Evolutionary conservation across 1,140 invertebrate species (phyloP).

Genomic region (Drosophila miranda): DNA sequence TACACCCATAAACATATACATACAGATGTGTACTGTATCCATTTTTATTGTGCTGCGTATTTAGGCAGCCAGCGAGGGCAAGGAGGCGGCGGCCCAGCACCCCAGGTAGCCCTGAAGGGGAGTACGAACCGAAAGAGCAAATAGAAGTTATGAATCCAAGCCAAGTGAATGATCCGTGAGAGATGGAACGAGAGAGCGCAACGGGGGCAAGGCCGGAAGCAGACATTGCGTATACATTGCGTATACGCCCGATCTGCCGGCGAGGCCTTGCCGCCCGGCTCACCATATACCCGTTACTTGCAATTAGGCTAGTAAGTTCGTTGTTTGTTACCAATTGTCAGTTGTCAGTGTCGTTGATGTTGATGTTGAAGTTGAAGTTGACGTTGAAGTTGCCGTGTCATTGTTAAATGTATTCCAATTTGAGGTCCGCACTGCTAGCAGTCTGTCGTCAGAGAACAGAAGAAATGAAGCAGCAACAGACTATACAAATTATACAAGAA

Average conservation of each 20-base stretch:
- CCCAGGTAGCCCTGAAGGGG: conserved; percentile 34
- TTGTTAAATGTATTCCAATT: conserved; percentile 53
- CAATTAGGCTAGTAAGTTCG: conserved; percentile 56
- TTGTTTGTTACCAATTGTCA: conserved; percentile 61
- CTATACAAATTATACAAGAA: conserved; percentile 47
- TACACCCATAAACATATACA: too few species aligned
- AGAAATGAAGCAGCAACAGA: conserved; percentile 31
- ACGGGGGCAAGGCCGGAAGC: conserved; percentile 3
- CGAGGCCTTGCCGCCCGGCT: conserved; percentile 4
- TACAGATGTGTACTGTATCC: conserved; percentile 18
- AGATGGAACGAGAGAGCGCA: conserved; percentile 1
- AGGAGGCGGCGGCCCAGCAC: conserved; percentile 22
- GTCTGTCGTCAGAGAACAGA: conserved; percentile 15
- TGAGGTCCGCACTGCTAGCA: conserved; percentile 34
- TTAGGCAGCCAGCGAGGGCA: conserved; percentile 12
- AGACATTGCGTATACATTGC: too few species aligned
- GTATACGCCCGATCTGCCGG: conserved; percentile 38
- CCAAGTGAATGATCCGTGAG: conserved; percentile 15
- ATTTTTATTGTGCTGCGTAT: conserved; percentile 44
- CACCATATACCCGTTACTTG: conserved; percentile 21
- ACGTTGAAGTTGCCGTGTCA: conserved; percentile 42
- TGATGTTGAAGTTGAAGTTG: conserved; percentile 45
- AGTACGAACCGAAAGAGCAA: conserved; percentile 13
- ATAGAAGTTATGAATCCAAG: conserved; percentile 26
- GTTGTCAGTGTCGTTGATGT: conserved; percentile 52